A percentile compares a stretch with the other conserved stretches of the same genome.
Conservation (phyloP, 53 echinoderm and acorn worm species). For the Crossaster papposus region DNA sequence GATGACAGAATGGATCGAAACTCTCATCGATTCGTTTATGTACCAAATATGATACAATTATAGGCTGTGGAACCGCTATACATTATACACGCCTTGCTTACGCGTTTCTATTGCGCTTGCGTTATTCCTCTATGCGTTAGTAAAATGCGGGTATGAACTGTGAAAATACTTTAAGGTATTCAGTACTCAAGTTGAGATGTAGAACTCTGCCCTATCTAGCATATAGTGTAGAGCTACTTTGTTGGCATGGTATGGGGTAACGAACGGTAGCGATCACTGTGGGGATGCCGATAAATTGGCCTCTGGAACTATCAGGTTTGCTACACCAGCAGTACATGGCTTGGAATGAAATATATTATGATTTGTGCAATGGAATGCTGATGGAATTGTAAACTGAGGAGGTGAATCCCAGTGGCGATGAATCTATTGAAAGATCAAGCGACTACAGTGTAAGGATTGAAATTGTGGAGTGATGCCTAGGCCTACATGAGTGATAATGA, state of each 20-base stretch:
- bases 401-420: conserved; percentile 3
- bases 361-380: conserved; percentile 43
- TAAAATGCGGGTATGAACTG: neutral
- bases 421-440: conserved; percentile 1
- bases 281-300: conserved; percentile 49
- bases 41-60: conserved; percentile 44
- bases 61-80: neutral
- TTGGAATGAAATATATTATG: neutral
- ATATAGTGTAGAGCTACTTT: too few relatives aligned
- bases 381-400: conserved; percentile 25
- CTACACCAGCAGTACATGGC: neutral
- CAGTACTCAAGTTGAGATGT: neutral
- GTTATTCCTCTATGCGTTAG: too few relatives aligned
- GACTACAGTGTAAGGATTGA: neutral
- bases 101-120: too few relatives aligned
- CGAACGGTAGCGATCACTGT: conserved; percentile 31
- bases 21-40: conserved; percentile 23
- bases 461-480: neutral
- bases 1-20: conserved; percentile 19
- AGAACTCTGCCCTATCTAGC: neutral
- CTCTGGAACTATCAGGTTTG: conserved; percentile 31
- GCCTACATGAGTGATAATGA: neutral
- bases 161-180: neutral
- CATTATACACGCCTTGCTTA: too few relatives aligned
- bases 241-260: too few relatives aligned